These are phyloP conservation scores for Alviniconcha strummeri DNA, from an alignment of 2,888 invertebrate species.

Conservation along the genomic window DNA sequence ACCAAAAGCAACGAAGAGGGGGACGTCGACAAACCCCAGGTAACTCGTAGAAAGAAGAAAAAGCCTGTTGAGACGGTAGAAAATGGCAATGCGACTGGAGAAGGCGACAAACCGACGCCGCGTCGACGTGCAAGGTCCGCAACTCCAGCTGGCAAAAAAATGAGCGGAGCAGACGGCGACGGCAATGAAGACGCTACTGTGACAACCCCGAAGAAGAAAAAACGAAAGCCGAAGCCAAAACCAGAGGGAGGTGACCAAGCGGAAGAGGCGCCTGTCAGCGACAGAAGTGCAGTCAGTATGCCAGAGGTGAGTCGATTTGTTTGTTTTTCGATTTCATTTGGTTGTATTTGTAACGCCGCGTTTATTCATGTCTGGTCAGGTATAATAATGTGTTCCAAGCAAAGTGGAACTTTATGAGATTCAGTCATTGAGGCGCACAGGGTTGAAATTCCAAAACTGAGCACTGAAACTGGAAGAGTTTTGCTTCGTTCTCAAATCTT, in stretches of 20 bases:
- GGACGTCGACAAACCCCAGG: slow-evolving; percentile 46
- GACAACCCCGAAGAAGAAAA: slow-evolving; percentile 50
- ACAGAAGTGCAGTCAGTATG: slow-evolving; percentile 50
- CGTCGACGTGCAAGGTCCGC: slow-evolving; percentile 39
- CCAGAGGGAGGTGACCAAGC: slow-evolving; percentile 32
- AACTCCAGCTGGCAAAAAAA: slow-evolving; percentile 10
- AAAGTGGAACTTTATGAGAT: not conserved
- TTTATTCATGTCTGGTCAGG: not conserved
- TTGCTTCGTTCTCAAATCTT: no score
- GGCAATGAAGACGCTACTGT: slow-evolving; percentile 42
- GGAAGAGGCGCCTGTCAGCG: slow-evolving; percentile 50
- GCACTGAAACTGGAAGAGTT: no score
- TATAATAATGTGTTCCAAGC: not conserved
- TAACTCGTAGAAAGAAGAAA: slow-evolving; percentile 57
- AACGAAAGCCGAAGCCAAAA: slow-evolving; percentile 46
- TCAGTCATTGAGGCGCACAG: not conserved
- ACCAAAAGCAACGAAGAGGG: slow-evolving; percentile 35
- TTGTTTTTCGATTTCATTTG: no score
- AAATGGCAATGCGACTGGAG: slow-evolving; percentile 3
- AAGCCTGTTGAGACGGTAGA: slow-evolving; percentile 46
- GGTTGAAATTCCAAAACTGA: no score
- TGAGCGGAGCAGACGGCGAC: slow-evolving; percentile 35
- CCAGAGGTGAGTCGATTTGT: slow-evolving; percentile 43
- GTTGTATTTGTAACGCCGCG: no score
- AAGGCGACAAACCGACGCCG: slow-evolving; percentile 39